phyloP scores from a whole-genome alignment of 2,797 vertebrate species.

The Crocidura indochinensis region DNA sequence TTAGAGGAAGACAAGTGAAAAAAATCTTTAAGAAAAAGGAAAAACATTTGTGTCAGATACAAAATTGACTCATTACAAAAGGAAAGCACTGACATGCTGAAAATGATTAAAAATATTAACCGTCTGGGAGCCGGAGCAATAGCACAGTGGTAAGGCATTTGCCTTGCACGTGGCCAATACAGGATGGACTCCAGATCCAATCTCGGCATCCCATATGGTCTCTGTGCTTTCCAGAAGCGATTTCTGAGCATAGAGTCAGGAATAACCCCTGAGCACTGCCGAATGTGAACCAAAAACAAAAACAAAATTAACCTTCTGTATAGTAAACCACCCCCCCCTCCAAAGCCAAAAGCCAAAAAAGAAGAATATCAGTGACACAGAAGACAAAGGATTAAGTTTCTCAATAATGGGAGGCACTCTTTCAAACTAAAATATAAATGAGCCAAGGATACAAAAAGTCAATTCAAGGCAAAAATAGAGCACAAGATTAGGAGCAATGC shows the following conservation, averaged over 20 bases:
- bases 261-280: too few relatives aligned
- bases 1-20: not conserved
- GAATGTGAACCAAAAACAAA: too few relatives aligned
- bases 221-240: too few relatives aligned
- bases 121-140: not conserved
- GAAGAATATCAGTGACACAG: not conserved
- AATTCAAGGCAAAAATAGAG: not conserved
- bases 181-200: too few relatives aligned
- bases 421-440: constrained; percentile 62
- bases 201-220: too few relatives aligned
- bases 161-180: too few relatives aligned
- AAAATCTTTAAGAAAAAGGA: not conserved
- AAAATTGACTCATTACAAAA: not conserved
- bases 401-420: constrained; percentile 37
- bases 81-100: not conserved
- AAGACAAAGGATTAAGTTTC: constrained; percentile 59
- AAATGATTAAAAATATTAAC: not conserved
- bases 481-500: too few relatives aligned
- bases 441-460: constrained; percentile 55
- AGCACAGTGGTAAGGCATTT: too few relatives aligned
- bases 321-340: constrained; percentile 6
- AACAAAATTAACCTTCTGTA: not conserved
- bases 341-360: constrained; percentile 47
- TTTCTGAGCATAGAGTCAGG: too few relatives aligned
- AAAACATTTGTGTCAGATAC: not conserved